These are phyloP conservation scores for Crotalus viridis DNA, from an alignment of 2,113 vertebrate species.

Conservation along the genomic window DNA sequence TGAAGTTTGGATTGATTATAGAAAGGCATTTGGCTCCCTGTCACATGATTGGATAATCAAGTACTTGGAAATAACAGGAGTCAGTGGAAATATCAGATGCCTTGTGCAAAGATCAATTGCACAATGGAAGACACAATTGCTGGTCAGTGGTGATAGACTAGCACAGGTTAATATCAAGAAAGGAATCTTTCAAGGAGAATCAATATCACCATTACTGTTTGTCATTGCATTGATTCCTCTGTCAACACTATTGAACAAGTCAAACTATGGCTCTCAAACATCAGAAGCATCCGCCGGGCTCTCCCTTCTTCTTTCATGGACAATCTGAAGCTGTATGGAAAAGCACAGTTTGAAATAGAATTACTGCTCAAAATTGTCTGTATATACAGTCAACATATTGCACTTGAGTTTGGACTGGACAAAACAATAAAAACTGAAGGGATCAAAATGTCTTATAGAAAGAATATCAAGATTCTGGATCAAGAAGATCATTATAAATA, in stretches of 20 bases:
- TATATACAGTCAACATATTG: background rate
- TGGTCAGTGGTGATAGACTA: background rate
- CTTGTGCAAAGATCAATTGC: background rate
- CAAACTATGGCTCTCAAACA: background rate
- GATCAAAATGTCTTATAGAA: background rate
- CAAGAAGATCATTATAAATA: background rate
- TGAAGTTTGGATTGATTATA: background rate
- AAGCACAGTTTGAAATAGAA: background rate
- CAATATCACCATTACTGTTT: background rate
- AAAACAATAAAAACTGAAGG: background rate
- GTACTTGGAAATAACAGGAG: background rate
- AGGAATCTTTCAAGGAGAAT: background rate
- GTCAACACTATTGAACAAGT: background rate
- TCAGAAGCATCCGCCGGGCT: background rate
- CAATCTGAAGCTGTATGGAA: background rate
- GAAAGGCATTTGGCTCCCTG: background rate
- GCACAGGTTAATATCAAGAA: background rate
- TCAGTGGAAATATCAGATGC: background rate
- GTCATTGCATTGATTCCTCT: background rate
- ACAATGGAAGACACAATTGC: background rate
- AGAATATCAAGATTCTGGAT: background rate
- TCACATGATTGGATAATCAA: background rate
- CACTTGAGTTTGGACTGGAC: background rate
- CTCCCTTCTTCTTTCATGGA: background rate
- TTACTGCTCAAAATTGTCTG: background rate